These are phyloP conservation scores for Daboia siamensis DNA, from an alignment of 2,113 vertebrate genomes.

Conservation along the genomic window DNA sequence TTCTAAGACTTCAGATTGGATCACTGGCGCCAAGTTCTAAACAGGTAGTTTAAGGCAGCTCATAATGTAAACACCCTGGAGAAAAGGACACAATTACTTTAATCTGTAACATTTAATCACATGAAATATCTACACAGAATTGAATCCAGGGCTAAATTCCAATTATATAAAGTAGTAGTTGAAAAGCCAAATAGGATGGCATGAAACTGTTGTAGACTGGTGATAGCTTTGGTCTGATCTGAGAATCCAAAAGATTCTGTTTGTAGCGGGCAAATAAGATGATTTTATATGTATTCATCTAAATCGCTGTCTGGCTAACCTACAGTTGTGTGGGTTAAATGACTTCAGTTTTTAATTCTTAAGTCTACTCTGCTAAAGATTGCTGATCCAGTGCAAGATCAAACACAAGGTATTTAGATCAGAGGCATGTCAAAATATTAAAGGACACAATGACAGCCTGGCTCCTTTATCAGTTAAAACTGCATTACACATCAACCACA, in stretches of 20 bases:
- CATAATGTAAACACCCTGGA: slow-evolving; percentile 33
- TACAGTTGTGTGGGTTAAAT: slow-evolving; percentile 28
- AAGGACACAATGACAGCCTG: slow-evolving; percentile 62
- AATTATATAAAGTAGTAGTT: slow-evolving; percentile 2
- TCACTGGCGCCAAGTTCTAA: slow-evolving; percentile 24
- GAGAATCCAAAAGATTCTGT: neutral
- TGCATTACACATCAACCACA: slow-evolving; percentile 65
- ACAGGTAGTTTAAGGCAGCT: slow-evolving; percentile 37
- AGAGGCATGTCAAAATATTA: slow-evolving; percentile 64
- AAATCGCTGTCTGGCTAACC: slow-evolving; percentile 26
- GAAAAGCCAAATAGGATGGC: neutral
- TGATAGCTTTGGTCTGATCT: neutral
- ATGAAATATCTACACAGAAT: slow-evolving; percentile 12
- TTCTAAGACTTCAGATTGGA: slow-evolving; percentile 31
- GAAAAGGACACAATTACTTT: slow-evolving; percentile 16
- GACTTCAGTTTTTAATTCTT: slow-evolving; percentile 35
- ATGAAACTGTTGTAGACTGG: neutral
- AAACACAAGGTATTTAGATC: slow-evolving; percentile 72
- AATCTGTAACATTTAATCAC: slow-evolving; percentile 33
- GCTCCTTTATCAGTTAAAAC: slow-evolving; percentile 56
- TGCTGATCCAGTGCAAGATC: slow-evolving; percentile 82
- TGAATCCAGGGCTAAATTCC: neutral
- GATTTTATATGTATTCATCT: neutral
- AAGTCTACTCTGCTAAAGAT: slow-evolving; percentile 47
- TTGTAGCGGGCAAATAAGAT: neutral